Conservation (phyloP, 2,888 invertebrate species). For the Caenorhabditis auriculariae region DNA sequence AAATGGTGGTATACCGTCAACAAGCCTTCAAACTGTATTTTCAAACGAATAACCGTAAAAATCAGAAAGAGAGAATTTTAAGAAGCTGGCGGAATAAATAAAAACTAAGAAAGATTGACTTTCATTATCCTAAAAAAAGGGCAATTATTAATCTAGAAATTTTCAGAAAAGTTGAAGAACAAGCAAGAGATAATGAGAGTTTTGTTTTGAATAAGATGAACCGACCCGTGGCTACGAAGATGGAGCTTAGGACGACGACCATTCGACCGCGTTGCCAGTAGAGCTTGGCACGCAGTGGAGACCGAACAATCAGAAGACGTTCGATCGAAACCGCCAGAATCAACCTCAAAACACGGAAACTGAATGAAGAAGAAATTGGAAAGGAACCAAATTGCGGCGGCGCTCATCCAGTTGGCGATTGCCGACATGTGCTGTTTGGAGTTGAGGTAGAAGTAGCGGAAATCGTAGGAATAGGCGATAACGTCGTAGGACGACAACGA, state of each 20-base stretch:
- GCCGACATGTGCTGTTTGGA: conserved; percentile 57
- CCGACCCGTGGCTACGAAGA: conserved; percentile 53
- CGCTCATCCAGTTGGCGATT: conserved; percentile 61
- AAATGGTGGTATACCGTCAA: conserved; percentile 59
- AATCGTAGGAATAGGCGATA: conserved; percentile 31
- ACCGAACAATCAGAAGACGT: conserved; percentile 52
- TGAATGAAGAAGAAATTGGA: neutral
- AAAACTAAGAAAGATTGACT: too few relatives aligned
- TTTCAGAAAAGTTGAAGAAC: too few relatives aligned
- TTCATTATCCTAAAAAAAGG: too few relatives aligned
- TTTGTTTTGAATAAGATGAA: too few relatives aligned
- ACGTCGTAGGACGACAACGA: conserved; percentile 44
- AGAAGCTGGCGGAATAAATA: too few relatives aligned
- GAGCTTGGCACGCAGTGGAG: conserved; percentile 54
- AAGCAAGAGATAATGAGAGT: conserved; percentile 2
- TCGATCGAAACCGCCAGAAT: conserved; percentile 61
- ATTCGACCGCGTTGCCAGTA: conserved; percentile 56
- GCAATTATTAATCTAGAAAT: too few relatives aligned
- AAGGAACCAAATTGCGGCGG: conserved; percentile 58
- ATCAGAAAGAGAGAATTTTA: too few relatives aligned
- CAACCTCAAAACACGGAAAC: conserved; percentile 37
- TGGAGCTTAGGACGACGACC: conserved; percentile 44
- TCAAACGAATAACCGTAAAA: neutral
- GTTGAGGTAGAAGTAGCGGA: conserved; percentile 55
- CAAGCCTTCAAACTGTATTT: conserved; percentile 16